Evolutionary conservation across 2,113 vertebrate species (phyloP).

Genomic region (Myiozetetes cayanensis): DNA sequence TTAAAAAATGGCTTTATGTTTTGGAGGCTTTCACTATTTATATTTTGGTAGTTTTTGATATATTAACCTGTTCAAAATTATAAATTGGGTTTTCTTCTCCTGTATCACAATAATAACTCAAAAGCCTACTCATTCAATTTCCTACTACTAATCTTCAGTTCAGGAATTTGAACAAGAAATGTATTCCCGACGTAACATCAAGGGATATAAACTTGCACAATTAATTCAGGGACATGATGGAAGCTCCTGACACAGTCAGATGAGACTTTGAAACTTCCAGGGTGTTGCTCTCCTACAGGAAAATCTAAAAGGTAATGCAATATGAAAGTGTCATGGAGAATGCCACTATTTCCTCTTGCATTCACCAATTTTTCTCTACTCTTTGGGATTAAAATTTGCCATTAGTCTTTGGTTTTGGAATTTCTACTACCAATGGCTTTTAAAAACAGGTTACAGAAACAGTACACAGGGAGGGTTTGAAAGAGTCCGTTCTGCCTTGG

Average conservation of each 20-base stretch:
- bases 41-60: not conserved
- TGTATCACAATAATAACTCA: not conserved
- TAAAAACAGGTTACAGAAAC: not conserved
- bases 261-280: not conserved
- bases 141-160: not conserved
- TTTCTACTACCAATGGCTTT: not conserved
- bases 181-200: not conserved
- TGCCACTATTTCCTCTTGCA: not conserved
- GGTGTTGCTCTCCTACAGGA: not conserved
- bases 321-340: not conserved
- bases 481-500: not conserved
- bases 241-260: not conserved
- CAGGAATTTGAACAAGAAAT: not conserved
- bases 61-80: not conserved
- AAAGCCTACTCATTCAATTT: not conserved
- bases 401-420: not conserved
- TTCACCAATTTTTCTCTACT: not conserved
- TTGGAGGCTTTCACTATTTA: not conserved
- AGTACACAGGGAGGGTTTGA: not conserved
- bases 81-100: fast-evolving
- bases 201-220: not conserved
- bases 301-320: not conserved
- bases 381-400: not conserved
- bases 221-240: not conserved
- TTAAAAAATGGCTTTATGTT: not conserved